Base-by-base conservation (phyloP, 2,888 invertebrate genomes). In the Hetaerina titia region DNA sequence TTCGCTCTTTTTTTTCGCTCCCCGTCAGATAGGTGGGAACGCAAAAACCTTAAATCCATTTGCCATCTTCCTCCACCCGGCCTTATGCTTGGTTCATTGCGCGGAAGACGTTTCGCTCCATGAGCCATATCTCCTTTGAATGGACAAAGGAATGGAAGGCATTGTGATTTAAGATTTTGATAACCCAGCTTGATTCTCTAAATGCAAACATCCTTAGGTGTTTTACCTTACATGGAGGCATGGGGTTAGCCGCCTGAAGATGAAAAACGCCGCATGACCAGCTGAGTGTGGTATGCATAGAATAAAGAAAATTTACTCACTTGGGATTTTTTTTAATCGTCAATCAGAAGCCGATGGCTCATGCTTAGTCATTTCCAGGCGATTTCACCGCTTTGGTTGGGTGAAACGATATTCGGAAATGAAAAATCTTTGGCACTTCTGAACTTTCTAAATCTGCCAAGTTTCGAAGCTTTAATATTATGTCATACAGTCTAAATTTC, bases 141-240 rank as follows among this genome's bases (percentile, higher is more conserved):
- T 81, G 81, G 25, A 81, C 81, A 81, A 81, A 81, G 81, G 81
- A 81, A 81, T 81, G 81, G 31, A 81, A 81, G 81, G 31, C 81
- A 81, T 81, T 25, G 81, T 81, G 81, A 81, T 81, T 81, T 31
- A 81, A 81, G 81, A 31, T 11, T 11, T 31, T 31, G 81, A 81
- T 81, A 31, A 31, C 81, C 81, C 81, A 81, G 31, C 31, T 5
- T 69, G n/a, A 31, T 81, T n/a, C 6, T 81, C 31, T 81, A 81
- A 31, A 31, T 31, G 81, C 25, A 11, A 31, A 11, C 69, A 31
- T 19, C 81, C 13, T 31, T 31, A 22, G 81, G 31, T 81, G 7
- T 31, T 22, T 69, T 69, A 69, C 69, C n/a, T n/a, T 69, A 25
- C n/a, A 25, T 25, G n/a, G 25, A 74, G 74, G 7, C 74, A 25